These are phyloP conservation scores for Aegithalos caudatus DNA, from an alignment of 2,113 vertebrate genomes.

Conservation along the genomic window DNA sequence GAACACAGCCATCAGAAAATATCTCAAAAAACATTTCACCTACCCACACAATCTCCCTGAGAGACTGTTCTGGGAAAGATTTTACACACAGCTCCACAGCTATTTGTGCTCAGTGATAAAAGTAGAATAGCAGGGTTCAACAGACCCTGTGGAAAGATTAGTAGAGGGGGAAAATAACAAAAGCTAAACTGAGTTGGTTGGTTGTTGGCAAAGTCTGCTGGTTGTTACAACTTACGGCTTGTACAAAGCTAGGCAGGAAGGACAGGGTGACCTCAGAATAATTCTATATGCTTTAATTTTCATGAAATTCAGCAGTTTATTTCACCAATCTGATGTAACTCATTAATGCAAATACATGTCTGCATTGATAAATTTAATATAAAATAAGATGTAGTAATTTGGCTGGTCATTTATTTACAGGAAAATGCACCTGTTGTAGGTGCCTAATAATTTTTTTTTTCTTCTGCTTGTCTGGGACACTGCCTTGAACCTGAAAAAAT, in stretches of 20 bases:
- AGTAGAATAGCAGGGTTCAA: background rate
- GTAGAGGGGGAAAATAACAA: background rate
- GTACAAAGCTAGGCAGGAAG: background rate
- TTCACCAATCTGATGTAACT: background rate
- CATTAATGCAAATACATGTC: background rate
- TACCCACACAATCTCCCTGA: background rate
- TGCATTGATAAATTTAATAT: background rate
- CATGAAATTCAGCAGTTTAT: background rate
- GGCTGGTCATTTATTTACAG: background rate
- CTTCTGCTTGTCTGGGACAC: background rate
- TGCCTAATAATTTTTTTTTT: fast-evolving
- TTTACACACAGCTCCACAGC: background rate
- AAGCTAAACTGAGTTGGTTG: background rate
- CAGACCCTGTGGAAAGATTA: background rate
- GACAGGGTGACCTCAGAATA: background rate
- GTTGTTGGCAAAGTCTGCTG: background rate
- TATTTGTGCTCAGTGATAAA: background rate
- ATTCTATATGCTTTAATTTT: background rate
- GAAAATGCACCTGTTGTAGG: background rate
- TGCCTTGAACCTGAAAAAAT: background rate
- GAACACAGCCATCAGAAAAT: background rate
- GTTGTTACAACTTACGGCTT: background rate
- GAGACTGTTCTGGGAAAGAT: background rate
- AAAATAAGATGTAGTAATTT: background rate
- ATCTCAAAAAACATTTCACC: background rate